Evolutionary conservation across 2,888 invertebrate species (phyloP).

Genomic region (Steinernema hermaphroditum): DNA sequence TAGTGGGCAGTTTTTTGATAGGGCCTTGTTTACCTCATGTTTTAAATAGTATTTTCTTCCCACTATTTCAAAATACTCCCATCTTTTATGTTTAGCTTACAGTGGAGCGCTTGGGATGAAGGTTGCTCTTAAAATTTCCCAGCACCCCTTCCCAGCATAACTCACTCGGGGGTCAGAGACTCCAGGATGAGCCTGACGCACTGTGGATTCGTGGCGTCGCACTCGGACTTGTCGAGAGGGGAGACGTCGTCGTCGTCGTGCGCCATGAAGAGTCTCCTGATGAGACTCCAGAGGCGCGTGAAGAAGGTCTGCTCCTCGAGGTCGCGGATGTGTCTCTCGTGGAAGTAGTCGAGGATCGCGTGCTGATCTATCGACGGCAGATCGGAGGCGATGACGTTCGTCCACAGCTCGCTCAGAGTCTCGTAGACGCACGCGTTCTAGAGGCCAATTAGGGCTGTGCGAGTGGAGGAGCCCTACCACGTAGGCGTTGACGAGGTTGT

Average conservation of each 20-base stretch:
- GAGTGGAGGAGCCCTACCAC: background rate
- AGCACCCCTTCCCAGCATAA: background rate
- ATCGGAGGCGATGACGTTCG: slow-evolving; percentile 3
- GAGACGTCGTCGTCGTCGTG: background rate
- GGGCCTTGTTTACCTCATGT: too few relatives aligned
- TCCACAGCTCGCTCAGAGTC: background rate
- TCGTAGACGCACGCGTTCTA: slow-evolving; percentile 8
- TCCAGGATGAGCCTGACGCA: background rate
- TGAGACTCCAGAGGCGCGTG: background rate
- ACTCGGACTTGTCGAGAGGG: background rate
- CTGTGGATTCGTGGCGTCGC: slow-evolving; percentile 2
- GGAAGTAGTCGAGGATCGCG: slow-evolving; percentile 1
- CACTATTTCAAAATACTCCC: too few relatives aligned
- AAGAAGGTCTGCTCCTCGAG: slow-evolving; percentile 7
- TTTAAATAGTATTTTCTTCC: too few relatives aligned
- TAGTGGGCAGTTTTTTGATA: too few relatives aligned
- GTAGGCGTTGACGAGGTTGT: slow-evolving; percentile 4
- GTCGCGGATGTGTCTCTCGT: background rate
- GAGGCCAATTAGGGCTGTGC: too few relatives aligned
- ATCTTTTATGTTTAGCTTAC: too few relatives aligned
- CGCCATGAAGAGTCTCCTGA: background rate
- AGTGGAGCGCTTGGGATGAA: too few relatives aligned
- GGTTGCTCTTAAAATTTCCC: too few relatives aligned
- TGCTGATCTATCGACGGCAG: background rate
- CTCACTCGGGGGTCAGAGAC: background rate